Evolutionary conservation across 2,888 invertebrate species (phyloP).

Genomic region (Bhutanitis thaidina): DNA sequence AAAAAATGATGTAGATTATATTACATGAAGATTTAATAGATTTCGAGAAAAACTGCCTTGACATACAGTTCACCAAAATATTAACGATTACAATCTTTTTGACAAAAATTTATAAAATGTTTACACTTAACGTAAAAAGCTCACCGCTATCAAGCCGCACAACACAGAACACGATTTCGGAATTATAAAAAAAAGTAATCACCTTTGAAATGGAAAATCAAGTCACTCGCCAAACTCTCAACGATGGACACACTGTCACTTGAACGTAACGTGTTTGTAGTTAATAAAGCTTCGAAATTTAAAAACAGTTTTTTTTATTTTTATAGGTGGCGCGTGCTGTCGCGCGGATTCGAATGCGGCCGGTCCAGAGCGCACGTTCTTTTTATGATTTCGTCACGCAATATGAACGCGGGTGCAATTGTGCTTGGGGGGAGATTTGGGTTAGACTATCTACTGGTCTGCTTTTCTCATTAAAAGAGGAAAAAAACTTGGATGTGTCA

Average conservation of each 20-base stretch:
- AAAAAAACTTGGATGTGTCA: background rate
- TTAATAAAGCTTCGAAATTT: constrained; percentile 35
- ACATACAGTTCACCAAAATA: too few species aligned
- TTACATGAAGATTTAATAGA: too few species aligned
- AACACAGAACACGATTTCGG: constrained; percentile 33
- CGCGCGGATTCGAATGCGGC: constrained; percentile 57
- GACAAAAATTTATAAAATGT: too few species aligned
- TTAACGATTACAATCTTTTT: too few species aligned
- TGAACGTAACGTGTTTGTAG: constrained; percentile 66
- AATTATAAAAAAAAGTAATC: constrained; percentile 40
- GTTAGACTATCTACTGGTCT: constrained; percentile 26
- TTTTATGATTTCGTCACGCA: constrained; percentile 77
- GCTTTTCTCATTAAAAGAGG: constrained; percentile 10
- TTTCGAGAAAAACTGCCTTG: too few species aligned
- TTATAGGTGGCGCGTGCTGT: constrained; percentile 45
- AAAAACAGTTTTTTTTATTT: constrained; percentile 30
- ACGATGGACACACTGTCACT: constrained; percentile 71
- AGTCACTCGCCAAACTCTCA: constrained; percentile 73
- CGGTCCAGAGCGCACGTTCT: constrained; percentile 40
- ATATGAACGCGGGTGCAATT: constrained; percentile 46
- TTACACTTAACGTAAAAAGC: background rate
- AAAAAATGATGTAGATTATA: too few species aligned
- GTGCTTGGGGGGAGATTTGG: constrained; percentile 40
- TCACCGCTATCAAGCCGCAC: constrained; percentile 22
- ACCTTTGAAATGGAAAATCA: constrained; percentile 73